phyloP scores from a whole-genome alignment of 2,888 invertebrate species.

The Chymomyza caudatula region DNA sequence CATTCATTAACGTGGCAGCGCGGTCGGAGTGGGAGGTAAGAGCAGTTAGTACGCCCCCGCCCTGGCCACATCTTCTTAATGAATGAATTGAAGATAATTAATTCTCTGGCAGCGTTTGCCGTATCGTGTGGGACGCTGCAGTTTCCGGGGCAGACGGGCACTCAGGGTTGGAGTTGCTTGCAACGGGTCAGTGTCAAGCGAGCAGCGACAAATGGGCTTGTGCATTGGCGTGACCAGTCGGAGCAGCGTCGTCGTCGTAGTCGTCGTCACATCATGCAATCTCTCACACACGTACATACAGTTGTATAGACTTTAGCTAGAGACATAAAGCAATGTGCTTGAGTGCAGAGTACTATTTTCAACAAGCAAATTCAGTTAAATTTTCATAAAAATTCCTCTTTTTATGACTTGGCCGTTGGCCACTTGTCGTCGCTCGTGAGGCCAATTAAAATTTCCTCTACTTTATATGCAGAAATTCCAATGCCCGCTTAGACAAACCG shows the following conservation, averaged over 20 bases:
- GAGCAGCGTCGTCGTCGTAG: neutral
- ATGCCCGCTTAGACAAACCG: neutral
- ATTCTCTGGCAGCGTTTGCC: slow-evolving; percentile 44
- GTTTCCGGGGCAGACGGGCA: slow-evolving; percentile 26
- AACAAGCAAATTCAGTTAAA: slow-evolving; percentile 28
- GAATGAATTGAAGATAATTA: slow-evolving; percentile 73
- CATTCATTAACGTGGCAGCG: slow-evolving; percentile 59
- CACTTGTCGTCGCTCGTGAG: slow-evolving; percentile 49
- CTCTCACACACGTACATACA: too few species aligned
- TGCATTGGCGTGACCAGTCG: slow-evolving; percentile 15
- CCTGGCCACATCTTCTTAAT: slow-evolving; percentile 60
- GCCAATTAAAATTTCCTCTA: slow-evolving; percentile 53
- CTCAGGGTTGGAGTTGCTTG: slow-evolving; percentile 12
- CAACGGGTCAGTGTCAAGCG: slow-evolving; percentile 29
- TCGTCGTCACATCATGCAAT: slow-evolving; percentile 31
- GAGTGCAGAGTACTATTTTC: neutral
- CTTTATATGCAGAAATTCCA: neutral
- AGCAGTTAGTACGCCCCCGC: neutral
- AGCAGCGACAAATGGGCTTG: slow-evolving; percentile 2
- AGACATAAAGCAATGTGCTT: neutral
- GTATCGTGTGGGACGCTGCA: slow-evolving; percentile 46
- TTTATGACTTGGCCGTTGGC: slow-evolving; percentile 41
- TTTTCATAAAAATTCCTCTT: slow-evolving; percentile 52
- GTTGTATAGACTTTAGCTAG: too few species aligned
- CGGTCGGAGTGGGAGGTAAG: neutral